Evolutionary conservation across 1,140 invertebrate genomes (phyloP).

Genomic region (Drosophila mojavensis): DNA sequence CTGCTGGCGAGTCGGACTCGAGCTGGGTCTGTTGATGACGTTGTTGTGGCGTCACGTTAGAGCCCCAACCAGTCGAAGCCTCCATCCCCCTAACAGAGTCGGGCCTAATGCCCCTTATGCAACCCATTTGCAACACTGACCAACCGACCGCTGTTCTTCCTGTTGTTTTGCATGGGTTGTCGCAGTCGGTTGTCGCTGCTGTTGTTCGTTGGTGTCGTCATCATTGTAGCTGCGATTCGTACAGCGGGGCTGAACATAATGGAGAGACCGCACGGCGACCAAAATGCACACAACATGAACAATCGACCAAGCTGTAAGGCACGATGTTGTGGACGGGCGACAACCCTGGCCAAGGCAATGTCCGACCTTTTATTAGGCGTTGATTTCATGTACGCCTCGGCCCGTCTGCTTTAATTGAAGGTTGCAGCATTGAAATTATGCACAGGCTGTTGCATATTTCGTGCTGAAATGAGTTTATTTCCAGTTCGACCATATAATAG

Average conservation of each 20-base stretch:
- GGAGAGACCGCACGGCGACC: constrained; percentile 62
- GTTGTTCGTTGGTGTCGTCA: constrained; percentile 36
- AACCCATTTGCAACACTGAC: constrained; percentile 30
- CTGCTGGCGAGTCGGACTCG: constrained; percentile 29
- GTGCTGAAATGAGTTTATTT: constrained; percentile 12
- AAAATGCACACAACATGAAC: constrained; percentile 74
- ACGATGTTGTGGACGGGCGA: constrained; percentile 1
- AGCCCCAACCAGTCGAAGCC: neutral
- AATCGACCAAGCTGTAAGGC: constrained; percentile 18
- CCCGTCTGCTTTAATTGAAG: constrained; percentile 38
- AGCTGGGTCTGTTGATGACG: constrained; percentile 53
- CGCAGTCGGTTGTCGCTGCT: constrained; percentile 28
- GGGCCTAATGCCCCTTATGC: constrained; percentile 30
- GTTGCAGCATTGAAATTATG: constrained; percentile 39
- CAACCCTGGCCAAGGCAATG: constrained; percentile 39
- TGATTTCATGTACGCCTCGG: constrained; percentile 34
- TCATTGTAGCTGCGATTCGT: constrained; percentile 11
- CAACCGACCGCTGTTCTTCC: constrained; percentile 37
- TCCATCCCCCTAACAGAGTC: neutral
- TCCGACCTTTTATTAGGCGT: constrained; percentile 46
- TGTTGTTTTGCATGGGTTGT: constrained; percentile 68
- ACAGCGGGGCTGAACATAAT: constrained; percentile 50
- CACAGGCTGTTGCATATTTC: constrained; percentile 29
- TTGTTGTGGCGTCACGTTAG: constrained; percentile 47
- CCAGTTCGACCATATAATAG: constrained; percentile 2